A percentile compares a stretch with the other conserved stretches of the same genome.
These are phyloP conservation scores for Thera britannica DNA, from an alignment of 2,888 invertebrate genomes.

Conservation along the genomic window DNA sequence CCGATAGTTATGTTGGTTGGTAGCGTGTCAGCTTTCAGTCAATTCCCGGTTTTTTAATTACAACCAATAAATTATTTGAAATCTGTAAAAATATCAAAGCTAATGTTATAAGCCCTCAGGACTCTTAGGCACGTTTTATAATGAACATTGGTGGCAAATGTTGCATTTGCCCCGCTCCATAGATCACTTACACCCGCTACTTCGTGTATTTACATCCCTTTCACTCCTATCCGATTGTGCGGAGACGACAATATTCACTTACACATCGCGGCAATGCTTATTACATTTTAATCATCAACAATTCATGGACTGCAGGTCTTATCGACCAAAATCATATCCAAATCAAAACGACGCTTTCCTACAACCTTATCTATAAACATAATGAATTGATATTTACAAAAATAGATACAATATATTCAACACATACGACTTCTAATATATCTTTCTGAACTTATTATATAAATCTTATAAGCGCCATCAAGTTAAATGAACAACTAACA, in stretches of 20 bases:
- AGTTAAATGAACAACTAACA: constrained; percentile 73
- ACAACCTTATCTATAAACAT: constrained; percentile 47
- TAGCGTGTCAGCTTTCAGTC: constrained; percentile 28
- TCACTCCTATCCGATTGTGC: constrained; percentile 54
- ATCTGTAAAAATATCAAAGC: constrained; percentile 54
- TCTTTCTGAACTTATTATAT: constrained; percentile 52
- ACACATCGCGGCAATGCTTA: constrained; percentile 45
- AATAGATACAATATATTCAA: constrained; percentile 46
- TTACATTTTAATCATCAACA: constrained; percentile 45
- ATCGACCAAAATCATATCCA: constrained; percentile 45
- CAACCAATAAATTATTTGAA: constrained; percentile 29
- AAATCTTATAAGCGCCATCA: constrained; percentile 68
- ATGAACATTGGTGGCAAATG: constrained; percentile 55
- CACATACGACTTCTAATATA: constrained; percentile 48
- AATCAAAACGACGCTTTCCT: constrained; percentile 43
- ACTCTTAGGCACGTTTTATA: constrained; percentile 79
- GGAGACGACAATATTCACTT: constrained; percentile 48
- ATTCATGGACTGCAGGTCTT: constrained; percentile 51
- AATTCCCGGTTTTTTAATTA: constrained; percentile 31
- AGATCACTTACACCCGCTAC: constrained; percentile 44
- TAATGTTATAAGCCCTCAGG: constrained; percentile 66
- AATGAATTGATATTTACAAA: constrained; percentile 64
- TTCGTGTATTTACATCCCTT: constrained; percentile 68
- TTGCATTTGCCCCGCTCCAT: constrained; percentile 70
- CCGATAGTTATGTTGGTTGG: constrained; percentile 7